Evolutionary conservation across 2,888 invertebrate species (phyloP), one percentile per base, ranked within the genome.

Genomic region (Galerucella nymphaeae): DNA sequence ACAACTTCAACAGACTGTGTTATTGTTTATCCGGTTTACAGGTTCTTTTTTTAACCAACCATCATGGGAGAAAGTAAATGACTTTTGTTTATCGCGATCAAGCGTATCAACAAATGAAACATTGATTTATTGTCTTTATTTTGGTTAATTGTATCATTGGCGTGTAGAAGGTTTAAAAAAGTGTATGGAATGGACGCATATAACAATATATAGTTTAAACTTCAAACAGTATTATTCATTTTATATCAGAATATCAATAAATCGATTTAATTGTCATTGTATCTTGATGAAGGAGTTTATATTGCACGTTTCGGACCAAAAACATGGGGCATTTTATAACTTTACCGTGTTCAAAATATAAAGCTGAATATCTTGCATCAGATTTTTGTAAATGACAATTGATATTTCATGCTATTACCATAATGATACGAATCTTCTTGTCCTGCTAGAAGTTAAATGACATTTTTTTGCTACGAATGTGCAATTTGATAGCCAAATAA

Each of bases 51-150:
- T 18, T 10, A 53, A 18, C 18, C 18, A 53, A 53, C 11, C 16
- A 10, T 53, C 9, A 10, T 11, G 18, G 10, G 16, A 53, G 53
- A 9, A 16, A 53, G 10, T 14, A 11, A 53, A 53, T 10, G 53
- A 16, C 53, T 53, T 53, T 53, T 18, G 9, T 53, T n/a, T 18
- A 53, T 53, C 16, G 16, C 16, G 53, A 53, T 53, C 53, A 18
- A 53, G 16, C 53, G 53, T 53, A 53, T 18, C 53, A 53, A 53
- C 18, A 53, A 18, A 53, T 53, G 10, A 53, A 18, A 53, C 53
- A 16, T 53, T 53, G 53, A 53, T 53, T 53, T 8, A 48, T 48
- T 38, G 9, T 38, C 30, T 45, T 45, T 45, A 14, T 14, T 45
- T 14, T 45, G 45, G 53, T n/a, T 8, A 48, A 48, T n/a, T 8